phyloP scores from a whole-genome alignment of 2,113 vertebrate species.

The Isichthys henryi region DNA sequence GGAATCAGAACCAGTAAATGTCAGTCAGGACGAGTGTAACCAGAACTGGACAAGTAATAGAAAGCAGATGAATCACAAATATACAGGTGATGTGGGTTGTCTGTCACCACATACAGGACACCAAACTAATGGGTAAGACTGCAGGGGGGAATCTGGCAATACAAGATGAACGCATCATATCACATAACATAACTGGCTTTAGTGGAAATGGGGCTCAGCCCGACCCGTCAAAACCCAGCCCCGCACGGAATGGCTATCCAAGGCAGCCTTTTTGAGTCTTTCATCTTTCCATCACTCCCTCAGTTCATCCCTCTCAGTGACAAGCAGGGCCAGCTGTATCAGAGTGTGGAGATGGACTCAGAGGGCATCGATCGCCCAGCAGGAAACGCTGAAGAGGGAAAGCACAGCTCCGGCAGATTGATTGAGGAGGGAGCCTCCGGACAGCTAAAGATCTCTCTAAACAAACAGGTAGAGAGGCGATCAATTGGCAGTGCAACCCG shows the following conservation, averaged over 20 bases:
- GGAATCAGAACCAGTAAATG: not conserved
- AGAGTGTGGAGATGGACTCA: not conserved
- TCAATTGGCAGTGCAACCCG: not conserved
- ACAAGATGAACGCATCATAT: not conserved
- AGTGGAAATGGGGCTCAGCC: not conserved
- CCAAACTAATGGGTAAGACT: not conserved
- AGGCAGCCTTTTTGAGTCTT: not conserved
- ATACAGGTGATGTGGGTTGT: not conserved
- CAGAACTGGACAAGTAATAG: not conserved
- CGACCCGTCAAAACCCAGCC: not conserved
- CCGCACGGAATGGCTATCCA: not conserved
- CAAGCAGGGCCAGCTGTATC: not conserved
- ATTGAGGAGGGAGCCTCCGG: constrained; percentile 13
- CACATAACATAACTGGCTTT: not conserved
- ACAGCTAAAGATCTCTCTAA: constrained; percentile 21
- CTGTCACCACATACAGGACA: not conserved
- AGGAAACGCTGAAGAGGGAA: constrained; percentile 20
- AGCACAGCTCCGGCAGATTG: constrained; percentile 14
- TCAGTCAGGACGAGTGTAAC: not conserved
- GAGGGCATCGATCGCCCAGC: constrained; percentile 13
- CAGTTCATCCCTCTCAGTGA: not conserved
- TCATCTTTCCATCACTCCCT: not conserved
- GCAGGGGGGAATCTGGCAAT: not conserved
- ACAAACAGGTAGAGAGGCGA: constrained; percentile 25
- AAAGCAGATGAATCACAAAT: not conserved